A percentile compares a stretch with the other conserved stretches of the same genome.
Evolutionary conservation across 2,888 invertebrate genomes (phyloP).

Genomic region (Cantharis flavilabris): DNA sequence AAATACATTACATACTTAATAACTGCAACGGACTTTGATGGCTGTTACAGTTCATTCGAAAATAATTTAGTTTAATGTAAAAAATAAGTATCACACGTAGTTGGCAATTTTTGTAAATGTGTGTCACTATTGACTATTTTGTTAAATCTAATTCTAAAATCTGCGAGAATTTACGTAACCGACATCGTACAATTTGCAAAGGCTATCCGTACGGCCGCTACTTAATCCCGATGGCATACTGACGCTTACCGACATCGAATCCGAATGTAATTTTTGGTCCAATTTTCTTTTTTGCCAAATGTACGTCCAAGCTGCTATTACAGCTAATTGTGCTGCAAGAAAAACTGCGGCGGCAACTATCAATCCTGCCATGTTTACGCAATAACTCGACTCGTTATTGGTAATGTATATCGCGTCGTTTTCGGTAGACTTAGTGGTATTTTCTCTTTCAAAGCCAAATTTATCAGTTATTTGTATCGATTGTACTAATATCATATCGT

Average conservation of each 20-base stretch:
- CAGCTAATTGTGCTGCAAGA: constrained; percentile 82
- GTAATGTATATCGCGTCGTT: constrained; percentile 76
- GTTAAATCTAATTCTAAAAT: constrained; percentile 41
- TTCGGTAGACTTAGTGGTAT: constrained; percentile 60
- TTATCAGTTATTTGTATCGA: constrained; percentile 92
- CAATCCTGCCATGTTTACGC: constrained; percentile 79
- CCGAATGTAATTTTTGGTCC: constrained; percentile 61
- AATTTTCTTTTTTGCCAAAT: constrained; percentile 79
- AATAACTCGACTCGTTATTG: constrained; percentile 64
- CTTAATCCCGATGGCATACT: constrained; percentile 66
- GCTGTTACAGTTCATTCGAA: background rate
- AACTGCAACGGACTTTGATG: background rate
- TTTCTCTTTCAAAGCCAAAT: constrained; percentile 79
- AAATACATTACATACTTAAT: background rate
- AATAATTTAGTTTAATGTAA: background rate
- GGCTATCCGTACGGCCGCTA: constrained; percentile 68
- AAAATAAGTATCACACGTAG: constrained; percentile 32
- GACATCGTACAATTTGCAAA: constrained; percentile 87
- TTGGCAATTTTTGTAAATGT: constrained; percentile 10
- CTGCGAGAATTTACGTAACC: constrained; percentile 76
- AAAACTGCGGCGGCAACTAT: constrained; percentile 86
- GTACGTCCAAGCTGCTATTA: constrained; percentile 87
- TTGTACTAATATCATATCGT: constrained; percentile 86
- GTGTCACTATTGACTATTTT: background rate
- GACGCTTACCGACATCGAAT: constrained; percentile 63